Conservation (phyloP, 2,888 invertebrate species). For the Antitype chi region DNA sequence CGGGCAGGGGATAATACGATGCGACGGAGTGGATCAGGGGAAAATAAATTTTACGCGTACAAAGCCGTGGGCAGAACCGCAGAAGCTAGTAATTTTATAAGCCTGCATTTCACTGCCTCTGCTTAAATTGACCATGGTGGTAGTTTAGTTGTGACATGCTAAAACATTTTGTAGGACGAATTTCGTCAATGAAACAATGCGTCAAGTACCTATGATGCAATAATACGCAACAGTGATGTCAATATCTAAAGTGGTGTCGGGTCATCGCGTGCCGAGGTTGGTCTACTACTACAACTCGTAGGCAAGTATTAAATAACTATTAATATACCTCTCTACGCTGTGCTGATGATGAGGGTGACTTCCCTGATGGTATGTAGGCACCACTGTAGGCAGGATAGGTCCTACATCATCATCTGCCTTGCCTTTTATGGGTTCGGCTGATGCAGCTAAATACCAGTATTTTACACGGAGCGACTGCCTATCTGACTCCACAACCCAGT, state of each 20-base stretch:
- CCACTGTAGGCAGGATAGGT: too few species aligned
- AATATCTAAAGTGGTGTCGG: conserved; percentile 12
- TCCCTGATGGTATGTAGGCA: background rate
- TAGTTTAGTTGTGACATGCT: background rate
- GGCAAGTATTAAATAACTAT: conserved; percentile 11
- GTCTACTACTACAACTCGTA: too few species aligned
- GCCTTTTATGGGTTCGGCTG: too few species aligned
- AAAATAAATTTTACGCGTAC: too few species aligned
- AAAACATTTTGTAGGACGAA: conserved; percentile 1
- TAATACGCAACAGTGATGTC: conserved; percentile 22
- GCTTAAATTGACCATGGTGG: background rate
- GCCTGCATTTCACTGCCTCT: background rate
- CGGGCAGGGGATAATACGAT: too few species aligned
- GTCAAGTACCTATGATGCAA: conserved; percentile 20
- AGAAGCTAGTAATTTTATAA: conserved; percentile 2
- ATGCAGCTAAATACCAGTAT: too few species aligned
- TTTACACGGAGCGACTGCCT: too few species aligned
- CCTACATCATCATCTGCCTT: too few species aligned
- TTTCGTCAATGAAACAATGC: background rate
- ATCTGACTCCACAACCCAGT: too few species aligned
- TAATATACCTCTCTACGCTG: background rate
- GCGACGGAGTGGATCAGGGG: too few species aligned
- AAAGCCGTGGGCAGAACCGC: too few species aligned
- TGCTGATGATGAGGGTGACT: background rate
- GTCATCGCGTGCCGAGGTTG: conserved; percentile 9